phyloP scores from a whole-genome alignment of 2,113 vertebrate species.

The Mobula hypostoma region DNA sequence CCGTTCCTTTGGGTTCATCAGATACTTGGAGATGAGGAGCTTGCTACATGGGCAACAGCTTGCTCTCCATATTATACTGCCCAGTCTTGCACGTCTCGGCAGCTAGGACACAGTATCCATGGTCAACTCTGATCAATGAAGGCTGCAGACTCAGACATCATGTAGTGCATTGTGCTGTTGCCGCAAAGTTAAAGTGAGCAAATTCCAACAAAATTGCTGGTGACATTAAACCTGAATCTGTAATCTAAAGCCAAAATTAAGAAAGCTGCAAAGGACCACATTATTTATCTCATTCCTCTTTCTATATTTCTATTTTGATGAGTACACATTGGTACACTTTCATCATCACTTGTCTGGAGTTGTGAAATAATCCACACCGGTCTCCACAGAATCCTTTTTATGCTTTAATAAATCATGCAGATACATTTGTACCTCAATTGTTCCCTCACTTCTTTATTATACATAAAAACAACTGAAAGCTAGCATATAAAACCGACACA shows the following conservation, averaged over 20 bases:
- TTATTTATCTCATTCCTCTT: background rate
- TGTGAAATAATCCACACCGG: background rate
- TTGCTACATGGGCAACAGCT: too few relatives aligned
- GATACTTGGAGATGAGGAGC: too few relatives aligned
- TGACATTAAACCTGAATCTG: background rate
- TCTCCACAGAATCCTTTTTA: background rate
- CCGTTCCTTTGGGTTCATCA: too few relatives aligned
- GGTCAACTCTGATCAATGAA: too few relatives aligned
- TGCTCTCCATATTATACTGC: too few relatives aligned
- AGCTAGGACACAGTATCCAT: too few relatives aligned
- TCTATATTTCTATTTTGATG: background rate
- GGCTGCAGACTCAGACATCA: too few relatives aligned
- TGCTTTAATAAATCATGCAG: background rate
- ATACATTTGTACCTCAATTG: background rate
- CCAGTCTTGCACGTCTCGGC: too few relatives aligned
- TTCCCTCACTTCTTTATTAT: background rate
- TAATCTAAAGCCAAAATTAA: background rate
- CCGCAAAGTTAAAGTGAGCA: too few relatives aligned
- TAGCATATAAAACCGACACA: background rate
- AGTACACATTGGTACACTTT: background rate
- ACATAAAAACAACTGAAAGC: background rate
- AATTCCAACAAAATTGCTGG: too few relatives aligned
- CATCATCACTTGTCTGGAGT: background rate
- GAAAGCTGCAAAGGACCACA: background rate
- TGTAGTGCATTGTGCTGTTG: too few relatives aligned